phyloP scores from a whole-genome alignment of 1,140 invertebrate species.

The Conus ventricosus region DNA sequence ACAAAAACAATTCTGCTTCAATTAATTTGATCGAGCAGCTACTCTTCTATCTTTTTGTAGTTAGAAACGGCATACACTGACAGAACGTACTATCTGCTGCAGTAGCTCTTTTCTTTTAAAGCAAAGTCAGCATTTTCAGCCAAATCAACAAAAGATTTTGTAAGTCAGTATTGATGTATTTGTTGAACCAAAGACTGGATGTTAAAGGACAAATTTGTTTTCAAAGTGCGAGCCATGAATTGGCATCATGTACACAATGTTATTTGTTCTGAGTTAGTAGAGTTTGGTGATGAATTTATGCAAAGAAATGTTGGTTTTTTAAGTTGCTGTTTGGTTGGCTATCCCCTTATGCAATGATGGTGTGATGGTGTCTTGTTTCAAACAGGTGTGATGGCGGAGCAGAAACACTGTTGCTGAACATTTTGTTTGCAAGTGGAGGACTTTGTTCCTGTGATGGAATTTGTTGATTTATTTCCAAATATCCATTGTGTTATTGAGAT shows the following conservation, averaged over 20 bases:
- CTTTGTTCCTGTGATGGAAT: not conserved
- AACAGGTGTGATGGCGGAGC: not conserved
- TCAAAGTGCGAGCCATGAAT: not conserved
- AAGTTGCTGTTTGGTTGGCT: not conserved
- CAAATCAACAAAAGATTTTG: not conserved
- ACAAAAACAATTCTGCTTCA: too few relatives aligned
- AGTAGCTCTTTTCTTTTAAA: too few relatives aligned
- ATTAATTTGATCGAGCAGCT: too few relatives aligned
- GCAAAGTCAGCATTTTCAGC: not conserved
- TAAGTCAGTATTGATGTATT: not conserved
- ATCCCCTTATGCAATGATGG: not conserved
- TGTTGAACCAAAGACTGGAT: not conserved
- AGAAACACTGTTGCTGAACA: not conserved
- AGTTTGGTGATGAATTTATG: constrained; percentile 4
- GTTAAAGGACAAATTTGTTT: not conserved
- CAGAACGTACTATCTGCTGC: too few relatives aligned
- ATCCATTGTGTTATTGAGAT: not conserved
- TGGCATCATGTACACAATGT: not conserved
- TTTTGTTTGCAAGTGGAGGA: not conserved
- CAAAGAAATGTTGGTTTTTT: not conserved
- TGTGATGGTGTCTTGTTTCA: not conserved
- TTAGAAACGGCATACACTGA: too few relatives aligned
- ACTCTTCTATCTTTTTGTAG: too few relatives aligned
- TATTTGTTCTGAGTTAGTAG: not conserved
- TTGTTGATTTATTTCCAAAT: not conserved